Percentiles rank a stretch among this genome's conserved stretches.
Conservation (phyloP, 1,140 invertebrate genomes). For the Penaeus japonicus region DNA sequence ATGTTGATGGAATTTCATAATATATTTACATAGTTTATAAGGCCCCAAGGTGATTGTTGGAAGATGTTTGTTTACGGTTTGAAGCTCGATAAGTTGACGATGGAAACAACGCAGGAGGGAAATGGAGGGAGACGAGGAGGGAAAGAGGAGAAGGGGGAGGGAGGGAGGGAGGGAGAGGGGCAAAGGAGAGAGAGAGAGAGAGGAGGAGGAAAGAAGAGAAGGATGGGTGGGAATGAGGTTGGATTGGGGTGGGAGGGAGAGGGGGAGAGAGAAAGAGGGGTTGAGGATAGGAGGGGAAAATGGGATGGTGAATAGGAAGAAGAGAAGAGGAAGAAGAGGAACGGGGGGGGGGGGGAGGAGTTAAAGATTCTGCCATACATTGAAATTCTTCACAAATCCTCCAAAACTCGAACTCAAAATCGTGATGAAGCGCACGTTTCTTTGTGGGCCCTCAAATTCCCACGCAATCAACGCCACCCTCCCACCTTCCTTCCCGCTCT, state of each 20-base stretch:
- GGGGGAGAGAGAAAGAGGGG: neutral
- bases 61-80: no score
- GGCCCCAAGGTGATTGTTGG: no score
- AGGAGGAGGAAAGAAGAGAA: neutral
- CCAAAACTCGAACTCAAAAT: conserved; percentile 53
- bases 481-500: neutral
- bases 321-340: neutral
- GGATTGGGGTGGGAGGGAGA: neutral
- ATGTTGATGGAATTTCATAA: no score
- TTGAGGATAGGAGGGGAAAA: neutral
- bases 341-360: neutral
- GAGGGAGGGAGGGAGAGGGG: neutral
- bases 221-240: neutral
- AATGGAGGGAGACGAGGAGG: neutral
- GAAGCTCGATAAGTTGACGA: neutral
- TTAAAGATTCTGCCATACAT: conserved; percentile 36
- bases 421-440: conserved; percentile 53
- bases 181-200: neutral
- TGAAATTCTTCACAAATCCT: conserved; percentile 51
- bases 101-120: neutral
- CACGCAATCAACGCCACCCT: conserved; percentile 47
- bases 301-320: no score
- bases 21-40: no score
- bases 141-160: neutral
- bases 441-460: conserved; percentile 51